These are phyloP conservation scores for Climacteris rufus DNA, from an alignment of 2,113 vertebrate species.

Conservation along the genomic window DNA sequence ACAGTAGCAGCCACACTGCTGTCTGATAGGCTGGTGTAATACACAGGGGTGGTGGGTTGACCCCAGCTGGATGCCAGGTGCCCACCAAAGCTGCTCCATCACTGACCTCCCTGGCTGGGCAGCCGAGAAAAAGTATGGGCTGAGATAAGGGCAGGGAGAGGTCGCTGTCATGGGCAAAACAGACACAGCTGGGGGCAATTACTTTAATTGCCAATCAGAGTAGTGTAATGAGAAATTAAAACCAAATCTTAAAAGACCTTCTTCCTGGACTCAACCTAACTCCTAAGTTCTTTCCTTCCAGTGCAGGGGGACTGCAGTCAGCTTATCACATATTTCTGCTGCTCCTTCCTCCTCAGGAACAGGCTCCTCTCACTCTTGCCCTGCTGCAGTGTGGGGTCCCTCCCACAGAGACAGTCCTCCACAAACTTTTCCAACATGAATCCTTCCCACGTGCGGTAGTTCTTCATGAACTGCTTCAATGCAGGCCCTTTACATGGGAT, in stretches of 20 bases:
- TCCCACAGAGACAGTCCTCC: background rate
- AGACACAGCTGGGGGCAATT: background rate
- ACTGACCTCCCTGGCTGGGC: background rate
- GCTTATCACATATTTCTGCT: background rate
- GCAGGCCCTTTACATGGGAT: background rate
- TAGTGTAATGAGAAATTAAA: background rate
- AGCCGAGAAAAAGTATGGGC: background rate
- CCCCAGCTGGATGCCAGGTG: background rate
- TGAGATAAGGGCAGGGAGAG: background rate
- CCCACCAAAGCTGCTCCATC: background rate
- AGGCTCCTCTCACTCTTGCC: no score
- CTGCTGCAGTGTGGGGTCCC: background rate
- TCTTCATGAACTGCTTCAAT: background rate
- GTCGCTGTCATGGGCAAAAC: background rate
- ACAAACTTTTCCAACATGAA: background rate
- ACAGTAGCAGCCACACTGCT: background rate
- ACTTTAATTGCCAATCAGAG: background rate
- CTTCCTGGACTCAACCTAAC: background rate
- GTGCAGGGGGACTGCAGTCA: background rate
- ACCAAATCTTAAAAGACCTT: background rate
- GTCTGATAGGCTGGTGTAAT: background rate
- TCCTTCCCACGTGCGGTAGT: background rate
- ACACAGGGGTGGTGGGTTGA: background rate
- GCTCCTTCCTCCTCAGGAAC: background rate
- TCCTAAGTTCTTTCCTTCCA: background rate